Base-by-base conservation (phyloP, 2,113 vertebrate genomes). In the Cricetomys ansorgei region DNA sequence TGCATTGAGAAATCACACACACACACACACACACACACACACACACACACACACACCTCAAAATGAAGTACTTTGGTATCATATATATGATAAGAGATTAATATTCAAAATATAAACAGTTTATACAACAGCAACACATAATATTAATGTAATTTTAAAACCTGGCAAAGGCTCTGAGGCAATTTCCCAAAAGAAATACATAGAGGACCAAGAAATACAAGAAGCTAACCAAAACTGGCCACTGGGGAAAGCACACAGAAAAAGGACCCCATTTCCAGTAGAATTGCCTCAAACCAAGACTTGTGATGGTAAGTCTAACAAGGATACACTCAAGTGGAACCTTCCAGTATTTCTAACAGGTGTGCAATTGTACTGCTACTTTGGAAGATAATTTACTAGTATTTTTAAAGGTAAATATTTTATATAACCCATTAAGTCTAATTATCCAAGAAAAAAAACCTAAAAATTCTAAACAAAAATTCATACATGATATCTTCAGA, bases 401-500 rank as follows among this genome's bases (percentile, higher is more conserved):
- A 3, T 72, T 88, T 96, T 48, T 76, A 83, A 93, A 83, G 29
- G 59, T 1, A 84, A 6, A 83, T 43, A 67, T 89, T 43, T 7
- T 25, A 50, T 50, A 48, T 27, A 53, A 90, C 8, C 48, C 53
- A 67, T 40, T n/a, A 95, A 90, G 53, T 92, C 37, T 40, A 64
- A 70, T 81, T 65, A 86, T 11, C 43, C 88, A 92, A 89, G 48
- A 89, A 59, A 67, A 97, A 88, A 70, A 73, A 97, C 3, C 81
- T 89, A 48, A 15, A 59, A 79, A 27, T 23, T 55, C 2, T 50
- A 90, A 7, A 50, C 11, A 96, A 92, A 93, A 70, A 50, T 13
- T 70, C 86, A 34, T 21, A 80, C 13, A 64, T 93, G 55, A 55
- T 15, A 55, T 94, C 59, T 89, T 97, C 83, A 95, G 19, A 69